Percentiles rank a stretch among this genome's conserved stretches.
Conservation (phyloP, 2,113 vertebrate species). For the Oreochromis spilurus region DNA sequence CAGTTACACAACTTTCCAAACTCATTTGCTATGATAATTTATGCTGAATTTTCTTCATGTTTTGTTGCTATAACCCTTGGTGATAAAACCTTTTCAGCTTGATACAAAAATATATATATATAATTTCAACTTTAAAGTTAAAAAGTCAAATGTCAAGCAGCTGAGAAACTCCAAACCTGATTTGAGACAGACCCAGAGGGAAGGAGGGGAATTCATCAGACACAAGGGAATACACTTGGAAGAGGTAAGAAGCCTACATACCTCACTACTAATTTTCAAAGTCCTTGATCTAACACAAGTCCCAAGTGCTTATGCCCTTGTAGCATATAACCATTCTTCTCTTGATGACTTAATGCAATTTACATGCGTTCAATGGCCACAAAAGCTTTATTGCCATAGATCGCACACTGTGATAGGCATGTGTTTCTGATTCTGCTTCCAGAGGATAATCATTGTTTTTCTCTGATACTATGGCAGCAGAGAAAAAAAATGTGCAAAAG, state of each 20-base stretch:
- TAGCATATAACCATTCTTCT: slow-evolving; percentile 22
- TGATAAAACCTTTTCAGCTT: background rate
- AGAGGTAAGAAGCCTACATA: slow-evolving; percentile 24
- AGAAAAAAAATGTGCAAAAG: slow-evolving; percentile 40
- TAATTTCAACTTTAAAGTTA: background rate
- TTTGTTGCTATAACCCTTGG: background rate
- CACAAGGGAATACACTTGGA: slow-evolving; percentile 24
- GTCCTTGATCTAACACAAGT: slow-evolving; percentile 28
- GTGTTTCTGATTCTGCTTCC: slow-evolving; percentile 59
- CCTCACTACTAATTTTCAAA: slow-evolving; percentile 35
- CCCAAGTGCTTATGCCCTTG: slow-evolving; percentile 12
- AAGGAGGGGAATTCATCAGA: background rate
- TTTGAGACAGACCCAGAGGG: slow-evolving; percentile 17
- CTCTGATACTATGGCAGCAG: slow-evolving; percentile 57
- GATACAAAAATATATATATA: background rate
- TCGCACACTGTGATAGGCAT: slow-evolving; percentile 57
- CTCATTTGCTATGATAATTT: background rate
- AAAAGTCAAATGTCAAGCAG: background rate
- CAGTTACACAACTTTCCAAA: background rate
- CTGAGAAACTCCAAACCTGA: slow-evolving; percentile 11
- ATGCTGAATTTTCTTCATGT: background rate
- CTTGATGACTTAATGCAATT: slow-evolving; percentile 62
- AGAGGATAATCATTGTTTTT: slow-evolving; percentile 61
- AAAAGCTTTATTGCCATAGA: slow-evolving; percentile 49
- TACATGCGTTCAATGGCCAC: slow-evolving; percentile 45